Evolutionary conservation across 2,797 vertebrate genomes (phyloP), one percentile per base, ranked within the genome.

Genomic region (Pantherophis alleghaniensis): DNA sequence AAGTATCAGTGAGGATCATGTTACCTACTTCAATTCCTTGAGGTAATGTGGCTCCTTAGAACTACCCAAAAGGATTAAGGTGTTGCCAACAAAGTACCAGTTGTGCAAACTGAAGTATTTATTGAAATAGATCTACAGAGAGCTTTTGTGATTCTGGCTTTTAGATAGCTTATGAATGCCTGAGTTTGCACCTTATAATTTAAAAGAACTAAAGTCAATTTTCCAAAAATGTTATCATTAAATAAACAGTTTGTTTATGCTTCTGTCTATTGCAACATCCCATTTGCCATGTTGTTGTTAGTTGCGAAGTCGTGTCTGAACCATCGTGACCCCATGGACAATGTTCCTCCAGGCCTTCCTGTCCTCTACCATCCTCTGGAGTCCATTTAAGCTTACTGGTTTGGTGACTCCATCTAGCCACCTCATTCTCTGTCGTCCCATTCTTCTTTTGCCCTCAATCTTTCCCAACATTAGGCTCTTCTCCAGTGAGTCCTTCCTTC

Each of bases 61-160:
- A 13, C 1, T 57, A 60, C 18, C 61, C 59, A 2, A 7, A 13
- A 22, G 47, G 13, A 87, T 91, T 83, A 2, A 7, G 0, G 0
- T 69, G 53, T 59, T 4, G 32, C 66, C 91, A 66, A 20, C 89
- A 61, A 94, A 95, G 28, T 61, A 61, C 1, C 14, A 7, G 28
- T 24, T 74, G 0, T 22, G 93, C 24, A 86, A 74, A 7, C 63
- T 90, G 10, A 2, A 51, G 55, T 51, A 11, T 28, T 57, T 60
- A 53, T 32, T 4, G 51, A 13, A n/a, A 69, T 74, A 87, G 55
- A 4, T 57, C 69, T 55, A 60, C 1, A 59, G 56, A 28, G 57
- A 86, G 59, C 90, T 16, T 59, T 51, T 51, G 11, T 57, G 24
- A 22, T 66, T 37, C 16, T 91, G 28, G 87, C 57, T 37, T 63